These are phyloP conservation scores for Paedocypris sp. DNA, from an alignment of 2,113 vertebrate species.

Conservation along the genomic window DNA sequence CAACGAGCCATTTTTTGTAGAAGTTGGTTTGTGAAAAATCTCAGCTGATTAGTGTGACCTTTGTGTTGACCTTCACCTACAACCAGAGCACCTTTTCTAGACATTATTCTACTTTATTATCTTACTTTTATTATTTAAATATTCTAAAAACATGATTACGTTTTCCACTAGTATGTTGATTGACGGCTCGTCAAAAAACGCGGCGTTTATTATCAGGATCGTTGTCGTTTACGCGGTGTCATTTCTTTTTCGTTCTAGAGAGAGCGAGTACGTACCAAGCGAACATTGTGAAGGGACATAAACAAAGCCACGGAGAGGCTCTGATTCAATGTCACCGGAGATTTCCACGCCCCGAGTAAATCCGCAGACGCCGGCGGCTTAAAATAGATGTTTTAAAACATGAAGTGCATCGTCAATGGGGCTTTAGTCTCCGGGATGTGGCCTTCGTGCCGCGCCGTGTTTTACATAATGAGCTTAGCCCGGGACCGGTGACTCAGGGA, in stretches of 20 bases:
- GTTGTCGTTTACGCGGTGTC: too few relatives aligned
- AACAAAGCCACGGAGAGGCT: slow-evolving; percentile 4
- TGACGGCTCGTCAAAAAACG: too few relatives aligned
- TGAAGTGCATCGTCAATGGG: slow-evolving; percentile 42
- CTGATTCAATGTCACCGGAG: slow-evolving; percentile 35
- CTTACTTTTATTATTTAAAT: too few relatives aligned
- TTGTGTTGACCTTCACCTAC: too few relatives aligned
- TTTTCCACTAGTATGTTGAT: too few relatives aligned
- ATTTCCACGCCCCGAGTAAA: slow-evolving; percentile 20
- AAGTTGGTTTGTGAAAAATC: too few relatives aligned
- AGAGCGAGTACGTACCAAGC: not conserved
- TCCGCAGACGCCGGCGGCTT: slow-evolving; percentile 27
- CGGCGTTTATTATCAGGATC: too few relatives aligned
- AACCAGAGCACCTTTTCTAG: too few relatives aligned
- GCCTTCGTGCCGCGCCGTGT: slow-evolving; percentile 9
- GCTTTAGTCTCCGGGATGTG: slow-evolving; percentile 26
- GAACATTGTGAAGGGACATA: not conserved
- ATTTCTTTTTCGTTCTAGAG: not conserved
- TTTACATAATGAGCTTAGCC: slow-evolving; percentile 39
- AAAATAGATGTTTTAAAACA: slow-evolving; percentile 41
- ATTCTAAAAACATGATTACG: too few relatives aligned
- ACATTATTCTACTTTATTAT: too few relatives aligned
- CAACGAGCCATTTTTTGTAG: too few relatives aligned
- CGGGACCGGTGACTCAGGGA: slow-evolving; percentile 1
- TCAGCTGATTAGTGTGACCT: too few relatives aligned